A percentile compares a stretch with the other conserved stretches of the same genome.
phyloP scores from a whole-genome alignment of 2,888 invertebrate species.

The Agriopis aurantiaria region DNA sequence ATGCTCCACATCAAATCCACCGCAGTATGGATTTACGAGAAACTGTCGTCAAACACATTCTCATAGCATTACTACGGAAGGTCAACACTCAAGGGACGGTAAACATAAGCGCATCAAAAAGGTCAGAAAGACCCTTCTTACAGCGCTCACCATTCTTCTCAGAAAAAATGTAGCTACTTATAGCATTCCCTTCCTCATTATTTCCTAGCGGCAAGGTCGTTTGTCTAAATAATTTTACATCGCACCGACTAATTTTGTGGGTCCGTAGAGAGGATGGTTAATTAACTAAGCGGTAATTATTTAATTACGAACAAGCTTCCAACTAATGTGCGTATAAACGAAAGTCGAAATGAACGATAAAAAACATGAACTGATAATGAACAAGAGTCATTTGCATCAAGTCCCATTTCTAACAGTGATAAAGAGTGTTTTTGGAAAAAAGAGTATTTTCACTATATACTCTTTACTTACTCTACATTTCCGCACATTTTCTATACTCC shows the following conservation, averaged over 20 bases:
- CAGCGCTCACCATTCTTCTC: constrained; percentile 16
- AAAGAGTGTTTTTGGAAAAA: no score
- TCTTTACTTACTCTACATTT: background rate
- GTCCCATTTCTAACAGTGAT: background rate
- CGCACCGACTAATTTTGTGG: constrained; percentile 20
- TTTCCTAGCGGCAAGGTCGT: constrained; percentile 5
- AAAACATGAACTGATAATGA: background rate
- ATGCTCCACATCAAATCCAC: constrained; percentile 10
- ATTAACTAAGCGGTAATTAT: constrained; percentile 26
- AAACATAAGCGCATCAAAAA: constrained; percentile 23
- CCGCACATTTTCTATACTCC: background rate
- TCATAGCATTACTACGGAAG: constrained; percentile 20
- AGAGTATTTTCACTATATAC: background rate
- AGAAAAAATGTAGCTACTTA: constrained; percentile 25
- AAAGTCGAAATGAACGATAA: background rate
- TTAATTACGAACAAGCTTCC: constrained; percentile 14
- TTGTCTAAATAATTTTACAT: constrained; percentile 16
- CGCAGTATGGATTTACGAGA: constrained; percentile 13
- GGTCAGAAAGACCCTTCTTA: constrained; percentile 13
- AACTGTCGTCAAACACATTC: constrained; percentile 32
- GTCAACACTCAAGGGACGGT: constrained; percentile 17
- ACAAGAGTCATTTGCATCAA: background rate
- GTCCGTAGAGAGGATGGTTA: background rate
- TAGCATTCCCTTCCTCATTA: constrained; percentile 15
- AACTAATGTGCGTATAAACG: constrained; percentile 7